Conservation (phyloP, 2,797 vertebrate species). For the Channallabes apus region DNA sequence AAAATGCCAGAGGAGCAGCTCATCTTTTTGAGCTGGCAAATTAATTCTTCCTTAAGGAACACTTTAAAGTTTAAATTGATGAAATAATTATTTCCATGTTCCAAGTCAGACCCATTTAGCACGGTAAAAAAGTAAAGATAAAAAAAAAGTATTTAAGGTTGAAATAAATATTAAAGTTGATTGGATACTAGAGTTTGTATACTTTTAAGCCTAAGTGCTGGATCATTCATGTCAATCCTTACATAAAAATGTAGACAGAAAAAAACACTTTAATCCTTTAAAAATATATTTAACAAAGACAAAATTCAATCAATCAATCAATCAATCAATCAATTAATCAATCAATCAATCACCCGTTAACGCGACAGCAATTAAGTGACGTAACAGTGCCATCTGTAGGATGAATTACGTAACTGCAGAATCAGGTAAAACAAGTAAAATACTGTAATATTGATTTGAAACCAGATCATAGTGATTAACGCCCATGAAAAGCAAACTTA, state of each 20-base stretch:
- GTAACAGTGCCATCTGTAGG: slow-evolving; percentile 2
- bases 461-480: background rate
- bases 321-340: no score
- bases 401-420: background rate
- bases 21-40: background rate
- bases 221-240: background rate
- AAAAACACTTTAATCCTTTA: background rate
- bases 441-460: no score
- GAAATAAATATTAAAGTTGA: background rate
- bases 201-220: background rate
- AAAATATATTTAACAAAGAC: no score
- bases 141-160: background rate
- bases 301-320: background rate
- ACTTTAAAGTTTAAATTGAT: no score
- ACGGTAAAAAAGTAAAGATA: background rate
- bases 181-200: background rate
- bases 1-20: background rate
- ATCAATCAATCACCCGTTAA: background rate
- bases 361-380: background rate
- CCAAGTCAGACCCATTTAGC: background rate
- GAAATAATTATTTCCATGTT: background rate
- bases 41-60: background rate
- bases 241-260: no score
- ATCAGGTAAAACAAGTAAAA: background rate
- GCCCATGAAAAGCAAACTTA: background rate